These are phyloP conservation scores for Phenganax stokvisi DNA, from an alignment of 92 coral and sea anemone genomes.

Conservation along the genomic window DNA sequence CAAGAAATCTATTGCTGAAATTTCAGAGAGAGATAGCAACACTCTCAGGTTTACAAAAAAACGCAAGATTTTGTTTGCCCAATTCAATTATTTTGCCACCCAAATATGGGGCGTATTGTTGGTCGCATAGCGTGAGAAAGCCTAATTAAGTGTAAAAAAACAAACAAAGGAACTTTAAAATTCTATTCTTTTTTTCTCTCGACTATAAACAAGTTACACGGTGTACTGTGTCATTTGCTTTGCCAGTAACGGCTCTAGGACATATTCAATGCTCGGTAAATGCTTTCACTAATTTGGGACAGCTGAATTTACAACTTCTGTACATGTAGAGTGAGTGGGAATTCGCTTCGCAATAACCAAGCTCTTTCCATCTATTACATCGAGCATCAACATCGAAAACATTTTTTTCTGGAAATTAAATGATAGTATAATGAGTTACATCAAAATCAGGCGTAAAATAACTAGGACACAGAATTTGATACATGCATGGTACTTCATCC, in stretches of 20 bases:
- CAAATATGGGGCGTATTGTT: no score
- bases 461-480: not conserved
- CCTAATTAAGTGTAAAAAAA: no score
- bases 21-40: no score
- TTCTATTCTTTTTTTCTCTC: no score
- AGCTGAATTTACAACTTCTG: constrained; percentile 29
- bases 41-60: no score
- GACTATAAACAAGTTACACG: not conserved
- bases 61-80: no score
- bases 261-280: not conserved
- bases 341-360: constrained; percentile 24
- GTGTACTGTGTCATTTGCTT: not conserved
- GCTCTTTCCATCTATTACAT: constrained; percentile 19
- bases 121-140: no score
- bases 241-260: no score
- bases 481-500: not conserved
- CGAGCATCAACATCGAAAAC: constrained; percentile 28
- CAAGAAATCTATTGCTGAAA: no score
- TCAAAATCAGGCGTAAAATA: not conserved
- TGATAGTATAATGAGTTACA: not conserved
- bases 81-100: no score
- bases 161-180: no score
- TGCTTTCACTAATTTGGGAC: constrained; percentile 27
- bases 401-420: not conserved
- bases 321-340: constrained; percentile 25